phyloP scores from a whole-genome alignment of 2,797 vertebrate species.

The Ispidina lecontei region DNA sequence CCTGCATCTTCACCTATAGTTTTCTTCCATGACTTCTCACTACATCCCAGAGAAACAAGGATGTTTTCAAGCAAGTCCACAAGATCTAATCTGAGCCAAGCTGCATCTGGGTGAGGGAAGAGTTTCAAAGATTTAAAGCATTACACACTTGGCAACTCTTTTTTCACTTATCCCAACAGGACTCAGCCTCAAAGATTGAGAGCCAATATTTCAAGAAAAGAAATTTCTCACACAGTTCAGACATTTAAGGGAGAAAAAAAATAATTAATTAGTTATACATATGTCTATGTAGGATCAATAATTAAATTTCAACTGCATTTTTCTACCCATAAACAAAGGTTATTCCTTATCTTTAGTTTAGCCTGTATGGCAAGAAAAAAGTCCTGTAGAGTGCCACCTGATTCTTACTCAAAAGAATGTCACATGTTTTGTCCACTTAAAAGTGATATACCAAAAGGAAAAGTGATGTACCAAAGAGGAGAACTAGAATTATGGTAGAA shows the following conservation, averaged over 20 bases:
- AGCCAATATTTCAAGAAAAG: neutral
- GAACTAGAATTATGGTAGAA: neutral
- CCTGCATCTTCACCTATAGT: neutral
- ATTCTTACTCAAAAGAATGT: neutral
- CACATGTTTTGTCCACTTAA: neutral
- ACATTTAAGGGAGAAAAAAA: neutral
- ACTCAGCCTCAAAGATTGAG: neutral
- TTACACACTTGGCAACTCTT: neutral
- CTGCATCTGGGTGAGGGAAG: neutral
- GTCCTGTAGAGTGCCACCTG: neutral
- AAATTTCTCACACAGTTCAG: neutral
- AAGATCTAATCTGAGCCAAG: neutral
- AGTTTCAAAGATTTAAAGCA: neutral
- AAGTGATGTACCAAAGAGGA: neutral
- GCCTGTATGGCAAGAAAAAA: neutral
- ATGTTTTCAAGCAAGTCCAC: neutral
- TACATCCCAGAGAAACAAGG: neutral
- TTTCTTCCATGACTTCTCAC: neutral
- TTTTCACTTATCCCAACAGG: neutral
- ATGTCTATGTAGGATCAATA: neutral
- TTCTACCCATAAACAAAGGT: neutral
- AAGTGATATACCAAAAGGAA: neutral
- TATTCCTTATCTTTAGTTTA: neutral
- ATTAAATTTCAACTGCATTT: neutral
- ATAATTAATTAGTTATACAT: neutral